Evolutionary conservation across 2,888 invertebrate species (phyloP).

Genomic region (Eupeodes luniger): DNA sequence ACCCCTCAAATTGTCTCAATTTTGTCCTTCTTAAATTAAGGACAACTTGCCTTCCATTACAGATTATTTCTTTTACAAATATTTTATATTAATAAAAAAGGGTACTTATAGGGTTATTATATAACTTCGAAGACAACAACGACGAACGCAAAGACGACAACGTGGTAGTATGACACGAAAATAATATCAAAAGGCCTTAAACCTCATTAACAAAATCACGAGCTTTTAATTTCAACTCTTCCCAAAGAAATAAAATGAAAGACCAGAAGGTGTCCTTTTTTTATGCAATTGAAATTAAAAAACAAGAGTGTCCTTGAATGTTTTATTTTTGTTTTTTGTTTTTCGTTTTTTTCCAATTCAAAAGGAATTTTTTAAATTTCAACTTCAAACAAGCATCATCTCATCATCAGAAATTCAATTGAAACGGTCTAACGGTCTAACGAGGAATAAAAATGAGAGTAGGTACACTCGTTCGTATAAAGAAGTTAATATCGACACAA

Average conservation of each 20-base stretch:
- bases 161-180: not conserved
- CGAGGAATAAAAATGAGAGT: not conserved
- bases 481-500: constrained; percentile 17
- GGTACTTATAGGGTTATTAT: too few species aligned
- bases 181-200: constrained; percentile 39
- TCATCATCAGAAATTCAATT: constrained; percentile 38
- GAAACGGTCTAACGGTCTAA: constrained; percentile 1
- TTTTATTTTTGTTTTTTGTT: not conserved
- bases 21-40: too few species aligned
- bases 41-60: too few species aligned
- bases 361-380: constrained; percentile 34
- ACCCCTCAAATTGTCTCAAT: too few species aligned
- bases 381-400: constrained; percentile 31
- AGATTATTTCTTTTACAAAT: too few species aligned
- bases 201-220: constrained; percentile 41
- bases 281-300: constrained; percentile 50
- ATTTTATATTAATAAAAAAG: too few species aligned
- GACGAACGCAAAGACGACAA: too few species aligned
- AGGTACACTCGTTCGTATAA: not conserved
- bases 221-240: constrained; percentile 28
- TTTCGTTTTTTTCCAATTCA: not conserved
- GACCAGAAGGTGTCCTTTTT: constrained; percentile 24
- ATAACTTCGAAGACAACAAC: too few species aligned
- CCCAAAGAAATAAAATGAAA: not conserved
- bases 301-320: constrained; percentile 44